A percentile compares a stretch with the other conserved stretches of the same genome.
Evolutionary conservation across 2,888 invertebrate species (phyloP).

Genomic region (Lissonota sp.): DNA sequence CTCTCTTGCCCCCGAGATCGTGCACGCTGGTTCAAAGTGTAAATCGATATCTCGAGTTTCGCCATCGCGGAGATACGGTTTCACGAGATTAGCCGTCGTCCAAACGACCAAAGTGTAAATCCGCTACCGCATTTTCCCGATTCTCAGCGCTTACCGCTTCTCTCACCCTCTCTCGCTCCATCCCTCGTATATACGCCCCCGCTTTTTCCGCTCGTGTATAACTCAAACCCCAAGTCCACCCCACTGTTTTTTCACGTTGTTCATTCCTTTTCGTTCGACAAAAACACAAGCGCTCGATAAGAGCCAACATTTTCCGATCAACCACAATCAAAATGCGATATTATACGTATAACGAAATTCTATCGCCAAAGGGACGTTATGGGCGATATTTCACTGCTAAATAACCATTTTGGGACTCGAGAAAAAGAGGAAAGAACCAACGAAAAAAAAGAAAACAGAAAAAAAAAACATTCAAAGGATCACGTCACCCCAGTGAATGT

Average conservation of each 20-base stretch:
- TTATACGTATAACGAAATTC: slow-evolving; percentile 20
- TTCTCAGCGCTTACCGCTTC: slow-evolving; percentile 42
- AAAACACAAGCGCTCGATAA: slow-evolving; percentile 18
- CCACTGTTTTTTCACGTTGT: slow-evolving; percentile 28
- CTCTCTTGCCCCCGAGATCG: slow-evolving; percentile 34
- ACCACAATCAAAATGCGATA: slow-evolving; percentile 11
- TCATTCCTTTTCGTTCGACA: slow-evolving; percentile 29
- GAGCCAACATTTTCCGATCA: slow-evolving; percentile 22
- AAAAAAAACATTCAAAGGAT: slow-evolving; percentile 37
- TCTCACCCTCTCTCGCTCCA: slow-evolving; percentile 29
- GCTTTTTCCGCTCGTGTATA: background rate
- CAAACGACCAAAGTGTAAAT: slow-evolving; percentile 73
- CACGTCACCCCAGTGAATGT: slow-evolving; percentile 16
- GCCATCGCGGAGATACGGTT: slow-evolving; percentile 72
- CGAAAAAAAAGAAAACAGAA: slow-evolving; percentile 14
- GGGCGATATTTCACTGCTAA: slow-evolving; percentile 27
- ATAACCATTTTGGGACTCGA: slow-evolving; percentile 12
- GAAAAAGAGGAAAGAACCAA: background rate
- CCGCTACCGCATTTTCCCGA: slow-evolving; percentile 65
- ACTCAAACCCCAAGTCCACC: background rate
- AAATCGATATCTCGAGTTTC: slow-evolving; percentile 70
- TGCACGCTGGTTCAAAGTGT: slow-evolving; percentile 67
- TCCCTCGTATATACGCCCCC: background rate
- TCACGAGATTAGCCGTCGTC: slow-evolving; percentile 75
- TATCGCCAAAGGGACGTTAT: background rate